These are phyloP conservation scores for Sympetrum striolatum DNA, from an alignment of 2,888 invertebrate genomes.

Conservation along the genomic window DNA sequence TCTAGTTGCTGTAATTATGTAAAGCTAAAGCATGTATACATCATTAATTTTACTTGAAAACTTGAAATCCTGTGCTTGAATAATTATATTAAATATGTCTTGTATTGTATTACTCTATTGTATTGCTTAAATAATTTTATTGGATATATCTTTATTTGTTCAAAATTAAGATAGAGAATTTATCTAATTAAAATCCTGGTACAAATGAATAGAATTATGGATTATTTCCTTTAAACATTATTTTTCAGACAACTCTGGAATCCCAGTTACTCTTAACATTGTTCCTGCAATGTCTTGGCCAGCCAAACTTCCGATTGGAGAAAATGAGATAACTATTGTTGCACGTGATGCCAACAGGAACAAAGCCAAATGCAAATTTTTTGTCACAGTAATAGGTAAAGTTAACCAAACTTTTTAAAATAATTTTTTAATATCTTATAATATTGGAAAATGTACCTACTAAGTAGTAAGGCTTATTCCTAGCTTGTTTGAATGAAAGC, in stretches of 20 bases:
- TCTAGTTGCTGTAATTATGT: too few relatives aligned
- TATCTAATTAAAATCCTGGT: too few relatives aligned
- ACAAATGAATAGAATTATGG: not conserved
- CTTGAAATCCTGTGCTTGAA: not conserved
- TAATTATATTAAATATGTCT: too few relatives aligned
- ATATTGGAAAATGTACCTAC: too few relatives aligned
- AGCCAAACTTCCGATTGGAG: conserved; percentile 66
- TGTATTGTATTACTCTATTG: too few relatives aligned
- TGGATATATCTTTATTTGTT: too few relatives aligned
- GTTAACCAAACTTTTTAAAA: not conserved
- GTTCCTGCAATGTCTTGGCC: conserved; percentile 66
- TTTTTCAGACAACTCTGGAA: conserved; percentile 66
- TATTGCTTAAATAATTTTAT: too few relatives aligned
- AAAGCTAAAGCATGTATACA: too few relatives aligned
- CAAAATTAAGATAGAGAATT: too few relatives aligned
- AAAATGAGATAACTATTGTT: conserved; percentile 66
- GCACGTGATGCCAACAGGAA: conserved; percentile 70
- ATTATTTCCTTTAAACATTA: not conserved
- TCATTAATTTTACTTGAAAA: not conserved
- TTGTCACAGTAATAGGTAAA: conserved; percentile 64
- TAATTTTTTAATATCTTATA: not conserved
- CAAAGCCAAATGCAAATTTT: conserved; percentile 68
- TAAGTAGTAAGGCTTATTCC: too few relatives aligned
- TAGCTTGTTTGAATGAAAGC: not conserved
- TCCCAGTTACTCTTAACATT: conserved; percentile 64